Conservation (phyloP, 30 jellyfish, hydroid and myxozoan species). For the Rhopilema esculentum region DNA sequence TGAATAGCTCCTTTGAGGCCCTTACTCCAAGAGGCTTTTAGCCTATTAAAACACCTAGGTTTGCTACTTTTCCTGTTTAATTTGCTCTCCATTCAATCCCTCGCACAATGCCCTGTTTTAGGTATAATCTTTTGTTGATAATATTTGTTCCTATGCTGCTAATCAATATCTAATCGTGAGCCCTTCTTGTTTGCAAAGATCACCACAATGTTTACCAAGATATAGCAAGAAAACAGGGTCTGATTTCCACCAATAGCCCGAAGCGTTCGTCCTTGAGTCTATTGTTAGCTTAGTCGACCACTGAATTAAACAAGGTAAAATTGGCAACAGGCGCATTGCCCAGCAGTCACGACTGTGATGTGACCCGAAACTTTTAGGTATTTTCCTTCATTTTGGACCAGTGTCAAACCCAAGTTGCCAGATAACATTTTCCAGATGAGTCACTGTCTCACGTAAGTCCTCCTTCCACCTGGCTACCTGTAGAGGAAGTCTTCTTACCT, state of each 20-base stretch:
- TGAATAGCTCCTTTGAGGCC: too few species aligned
- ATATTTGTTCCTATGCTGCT: background rate
- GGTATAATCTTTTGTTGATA: background rate
- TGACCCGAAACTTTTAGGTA: too few species aligned
- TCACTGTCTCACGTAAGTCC: background rate
- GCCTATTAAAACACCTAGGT: background rate
- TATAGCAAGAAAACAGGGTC: background rate
- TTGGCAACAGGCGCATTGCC: background rate
- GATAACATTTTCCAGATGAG: background rate
- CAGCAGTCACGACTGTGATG: too few species aligned
- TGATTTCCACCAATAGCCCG: background rate
- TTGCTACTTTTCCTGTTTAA: background rate
- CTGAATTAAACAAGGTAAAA: too few species aligned
- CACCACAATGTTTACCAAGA: background rate
- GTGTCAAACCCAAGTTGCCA: background rate
- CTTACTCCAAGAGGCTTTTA: background rate
- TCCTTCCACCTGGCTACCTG: background rate
- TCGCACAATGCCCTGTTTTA: background rate
- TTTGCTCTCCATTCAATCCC: background rate
- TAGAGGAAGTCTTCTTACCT: background rate
- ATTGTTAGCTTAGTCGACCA: too few species aligned
- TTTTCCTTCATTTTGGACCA: background rate
- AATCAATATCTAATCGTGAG: background rate
- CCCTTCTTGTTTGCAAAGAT: background rate
- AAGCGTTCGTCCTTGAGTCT: background rate